A percentile compares a stretch with the other conserved stretches of the same genome.
Conservation (phyloP, 1,140 invertebrate species). For the Diuraphis noxia region DNA sequence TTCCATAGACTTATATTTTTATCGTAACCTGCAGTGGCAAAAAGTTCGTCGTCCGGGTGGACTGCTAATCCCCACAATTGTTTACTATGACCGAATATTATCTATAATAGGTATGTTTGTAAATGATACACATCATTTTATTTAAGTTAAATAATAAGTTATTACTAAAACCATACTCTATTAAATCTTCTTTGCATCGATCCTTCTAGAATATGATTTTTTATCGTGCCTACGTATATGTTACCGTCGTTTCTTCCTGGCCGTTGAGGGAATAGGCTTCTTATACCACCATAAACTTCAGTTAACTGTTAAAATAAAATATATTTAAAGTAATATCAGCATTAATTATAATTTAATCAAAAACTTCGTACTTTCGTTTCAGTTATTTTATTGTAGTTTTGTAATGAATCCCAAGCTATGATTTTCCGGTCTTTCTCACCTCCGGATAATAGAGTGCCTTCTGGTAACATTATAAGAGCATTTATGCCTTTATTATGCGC, state of each 20-base stretch:
- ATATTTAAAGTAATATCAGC: neutral
- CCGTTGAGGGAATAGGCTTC: constrained; percentile 83
- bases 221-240: constrained; percentile 89
- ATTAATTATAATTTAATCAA: neutral
- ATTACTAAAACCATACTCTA: constrained; percentile 65
- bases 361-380: constrained; percentile 76
- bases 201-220: constrained; percentile 92
- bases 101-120: constrained; percentile 61
- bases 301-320: constrained; percentile 67
- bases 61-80: constrained; percentile 88
- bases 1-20: constrained; percentile 89
- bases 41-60: constrained; percentile 87
- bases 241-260: constrained; percentile 84
- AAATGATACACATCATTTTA: neutral
- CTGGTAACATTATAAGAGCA: constrained; percentile 81
- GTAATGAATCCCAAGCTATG: constrained; percentile 86
- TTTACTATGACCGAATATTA: constrained; percentile 88
- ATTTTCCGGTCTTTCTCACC: constrained; percentile 88
- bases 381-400: constrained; percentile 87
- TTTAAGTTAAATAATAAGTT: too few species aligned
- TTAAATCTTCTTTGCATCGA: constrained; percentile 86
- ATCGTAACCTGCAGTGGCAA: constrained; percentile 90
- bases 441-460: constrained; percentile 85
- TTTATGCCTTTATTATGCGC: constrained; percentile 86
- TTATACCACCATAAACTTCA: constrained; percentile 79